phyloP scores from a whole-genome alignment of 2,797 vertebrate genomes.

The Anabacerthia variegaticeps region DNA sequence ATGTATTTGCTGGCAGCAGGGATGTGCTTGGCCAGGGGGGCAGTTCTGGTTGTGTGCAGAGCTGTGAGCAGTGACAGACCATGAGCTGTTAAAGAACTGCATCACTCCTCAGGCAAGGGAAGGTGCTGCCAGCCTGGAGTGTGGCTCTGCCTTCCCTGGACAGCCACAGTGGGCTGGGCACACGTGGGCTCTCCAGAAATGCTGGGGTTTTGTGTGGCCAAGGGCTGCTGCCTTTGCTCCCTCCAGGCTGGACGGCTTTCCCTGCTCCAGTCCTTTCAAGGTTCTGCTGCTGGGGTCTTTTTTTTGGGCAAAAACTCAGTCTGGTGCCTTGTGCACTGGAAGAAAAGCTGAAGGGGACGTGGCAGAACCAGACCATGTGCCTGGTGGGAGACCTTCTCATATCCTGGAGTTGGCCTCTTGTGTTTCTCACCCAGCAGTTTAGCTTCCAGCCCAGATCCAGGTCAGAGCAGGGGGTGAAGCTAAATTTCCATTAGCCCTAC shows the following conservation, averaged over 20 bases:
- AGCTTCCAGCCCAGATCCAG: neutral
- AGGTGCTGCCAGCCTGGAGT: neutral
- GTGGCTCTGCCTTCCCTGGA: neutral
- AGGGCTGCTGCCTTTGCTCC: neutral
- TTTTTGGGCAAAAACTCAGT: neutral
- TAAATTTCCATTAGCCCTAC: neutral
- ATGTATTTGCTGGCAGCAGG: neutral
- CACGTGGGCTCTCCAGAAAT: rapidly evolving
- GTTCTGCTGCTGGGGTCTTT: neutral
- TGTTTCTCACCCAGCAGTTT: rapidly evolving
- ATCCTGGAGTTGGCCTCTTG: neutral
- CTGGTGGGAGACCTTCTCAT: neutral
- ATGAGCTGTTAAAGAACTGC: neutral
- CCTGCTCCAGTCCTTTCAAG: neutral
- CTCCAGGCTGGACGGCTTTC: no score
- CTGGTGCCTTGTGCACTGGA: neutral
- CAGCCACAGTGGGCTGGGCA: neutral
- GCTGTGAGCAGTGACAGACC: neutral
- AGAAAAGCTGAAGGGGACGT: neutral
- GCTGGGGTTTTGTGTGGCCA: rapidly evolving
- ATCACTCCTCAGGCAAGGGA: rapidly evolving
- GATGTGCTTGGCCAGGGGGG: neutral
- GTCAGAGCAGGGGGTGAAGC: neutral
- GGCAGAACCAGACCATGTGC: neutral
- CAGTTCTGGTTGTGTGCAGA: neutral